Conservation (phyloP, 2,113 vertebrate species). For the Excalfactoria chinensis region DNA sequence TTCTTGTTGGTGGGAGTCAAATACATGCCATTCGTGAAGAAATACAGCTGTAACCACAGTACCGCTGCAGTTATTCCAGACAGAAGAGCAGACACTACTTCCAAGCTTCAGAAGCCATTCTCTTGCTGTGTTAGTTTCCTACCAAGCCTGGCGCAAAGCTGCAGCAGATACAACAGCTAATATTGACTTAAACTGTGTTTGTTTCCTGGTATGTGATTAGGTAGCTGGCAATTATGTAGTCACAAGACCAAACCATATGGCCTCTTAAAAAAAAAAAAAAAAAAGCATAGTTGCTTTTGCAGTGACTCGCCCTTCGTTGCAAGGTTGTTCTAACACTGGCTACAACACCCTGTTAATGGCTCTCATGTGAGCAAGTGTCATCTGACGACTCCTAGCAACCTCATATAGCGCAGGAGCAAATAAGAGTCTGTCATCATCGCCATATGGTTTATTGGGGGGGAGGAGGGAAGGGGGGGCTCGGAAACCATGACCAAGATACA, state of each 20-base stretch:
- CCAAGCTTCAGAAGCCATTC: constrained; percentile 29
- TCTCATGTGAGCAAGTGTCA: constrained; percentile 84
- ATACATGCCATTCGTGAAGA: constrained; percentile 33
- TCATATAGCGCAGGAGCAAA: constrained; percentile 58
- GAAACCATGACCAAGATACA: background rate
- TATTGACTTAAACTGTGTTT: constrained; percentile 73
- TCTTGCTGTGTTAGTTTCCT: constrained; percentile 55
- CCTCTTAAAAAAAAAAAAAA: constrained; percentile 66
- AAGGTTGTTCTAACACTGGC: constrained; percentile 81
- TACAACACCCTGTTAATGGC: constrained; percentile 79
- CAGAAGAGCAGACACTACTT: constrained; percentile 1
- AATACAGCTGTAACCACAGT: constrained; percentile 6
- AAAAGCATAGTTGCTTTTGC: constrained; percentile 55
- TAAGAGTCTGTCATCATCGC: constrained; percentile 46
- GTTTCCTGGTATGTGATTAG: constrained; percentile 68
- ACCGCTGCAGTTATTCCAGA: constrained; percentile 30
- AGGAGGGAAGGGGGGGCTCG: background rate
- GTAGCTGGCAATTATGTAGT: constrained; percentile 76
- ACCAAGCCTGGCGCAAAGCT: constrained; percentile 31
- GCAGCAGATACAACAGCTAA: constrained; percentile 71
- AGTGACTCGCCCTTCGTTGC: constrained; percentile 75
- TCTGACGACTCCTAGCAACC: constrained; percentile 81
- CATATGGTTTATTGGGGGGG: constrained; percentile 50
- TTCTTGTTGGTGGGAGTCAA: constrained; percentile 36
- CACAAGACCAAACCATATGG: constrained; percentile 81